Percentiles rank a stretch among this genome's conserved stretches.
Conservation (phyloP, 2,113 vertebrate species). For the Alexandromys fortis region DNA sequence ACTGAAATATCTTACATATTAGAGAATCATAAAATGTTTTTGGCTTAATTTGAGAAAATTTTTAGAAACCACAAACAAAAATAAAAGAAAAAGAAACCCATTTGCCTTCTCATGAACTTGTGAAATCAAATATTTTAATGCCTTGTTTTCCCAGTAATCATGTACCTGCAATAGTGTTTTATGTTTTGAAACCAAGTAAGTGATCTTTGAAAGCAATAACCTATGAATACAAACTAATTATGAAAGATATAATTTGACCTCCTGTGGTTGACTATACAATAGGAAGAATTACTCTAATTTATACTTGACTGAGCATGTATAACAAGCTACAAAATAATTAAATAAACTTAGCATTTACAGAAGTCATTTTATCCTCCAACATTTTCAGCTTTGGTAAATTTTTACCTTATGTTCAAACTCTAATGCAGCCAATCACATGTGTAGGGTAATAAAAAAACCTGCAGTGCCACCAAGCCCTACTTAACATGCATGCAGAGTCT, state of each 20-base stretch:
- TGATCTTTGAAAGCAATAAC: conserved; percentile 53
- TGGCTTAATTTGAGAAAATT: not conserved
- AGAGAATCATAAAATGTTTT: conserved; percentile 31
- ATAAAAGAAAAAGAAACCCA: conserved; percentile 12
- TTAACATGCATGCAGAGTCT: conserved; percentile 57
- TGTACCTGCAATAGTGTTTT: conserved; percentile 14
- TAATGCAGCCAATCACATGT: conserved; percentile 70
- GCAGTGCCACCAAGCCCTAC: conserved; percentile 64
- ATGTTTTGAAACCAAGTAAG: conserved; percentile 58
- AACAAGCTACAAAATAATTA: conserved; percentile 72
- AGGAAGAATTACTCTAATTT: conserved; percentile 61
- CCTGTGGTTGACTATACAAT: conserved; percentile 21
- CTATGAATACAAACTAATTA: conserved; percentile 56
- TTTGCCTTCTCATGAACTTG: conserved; percentile 29
- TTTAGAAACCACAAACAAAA: not conserved
- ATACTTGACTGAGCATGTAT: conserved; percentile 67
- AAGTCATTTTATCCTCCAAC: conserved; percentile 41
- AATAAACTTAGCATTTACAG: conserved; percentile 64
- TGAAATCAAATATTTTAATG: conserved; percentile 62
- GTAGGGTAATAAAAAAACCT: conserved; percentile 58
- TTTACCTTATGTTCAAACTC: conserved; percentile 73
- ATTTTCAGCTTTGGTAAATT: conserved; percentile 69
- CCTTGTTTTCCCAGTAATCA: conserved; percentile 54
- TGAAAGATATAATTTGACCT: conserved; percentile 53
- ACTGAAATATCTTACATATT: not conserved